phyloP scores from a whole-genome alignment of 37 sponge, comb jelly and placozoan species.

The Dysidea cf. avara region DNA sequence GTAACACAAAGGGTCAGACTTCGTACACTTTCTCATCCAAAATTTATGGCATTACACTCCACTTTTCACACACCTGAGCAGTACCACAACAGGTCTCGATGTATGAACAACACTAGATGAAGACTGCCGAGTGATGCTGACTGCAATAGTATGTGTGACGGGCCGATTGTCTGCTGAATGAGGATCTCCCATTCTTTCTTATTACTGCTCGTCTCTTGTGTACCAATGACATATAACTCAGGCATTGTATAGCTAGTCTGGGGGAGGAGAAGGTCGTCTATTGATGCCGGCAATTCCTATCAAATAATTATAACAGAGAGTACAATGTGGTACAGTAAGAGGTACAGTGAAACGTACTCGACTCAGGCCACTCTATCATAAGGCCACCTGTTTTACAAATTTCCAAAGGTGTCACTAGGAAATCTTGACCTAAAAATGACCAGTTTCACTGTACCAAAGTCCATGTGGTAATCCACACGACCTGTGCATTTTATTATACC shows the following conservation, averaged over 20 bases:
- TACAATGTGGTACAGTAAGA: no score
- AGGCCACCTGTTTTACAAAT: no score
- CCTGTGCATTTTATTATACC: no score
- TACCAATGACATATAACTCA: constrained; percentile 87
- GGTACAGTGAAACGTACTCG: neutral
- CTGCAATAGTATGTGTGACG: constrained; percentile 71
- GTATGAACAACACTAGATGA: constrained; percentile 61
- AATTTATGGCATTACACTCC: neutral
- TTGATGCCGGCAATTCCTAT: constrained; percentile 68
- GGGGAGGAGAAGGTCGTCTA: constrained; percentile 92
- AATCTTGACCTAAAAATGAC: no score
- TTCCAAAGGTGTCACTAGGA: no score
- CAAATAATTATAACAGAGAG: no score
- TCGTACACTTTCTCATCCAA: neutral
- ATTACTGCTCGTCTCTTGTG: constrained; percentile 69
- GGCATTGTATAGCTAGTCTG: constrained; percentile 43
- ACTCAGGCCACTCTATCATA: no score
- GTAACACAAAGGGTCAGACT: neutral
- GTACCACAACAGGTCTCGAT: constrained; percentile 91
- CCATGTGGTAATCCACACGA: no score
- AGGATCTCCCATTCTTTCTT: constrained; percentile 84
- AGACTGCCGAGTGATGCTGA: constrained; percentile 68
- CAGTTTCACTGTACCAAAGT: no score
- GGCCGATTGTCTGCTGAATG: constrained; percentile 91
- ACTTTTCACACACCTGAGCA: constrained; percentile 57